A percentile compares a stretch with the other conserved stretches of the same genome.
These are phyloP conservation scores for Cryptotis parvus DNA, from an alignment of 2,113 vertebrate genomes.

Conservation along the genomic window DNA sequence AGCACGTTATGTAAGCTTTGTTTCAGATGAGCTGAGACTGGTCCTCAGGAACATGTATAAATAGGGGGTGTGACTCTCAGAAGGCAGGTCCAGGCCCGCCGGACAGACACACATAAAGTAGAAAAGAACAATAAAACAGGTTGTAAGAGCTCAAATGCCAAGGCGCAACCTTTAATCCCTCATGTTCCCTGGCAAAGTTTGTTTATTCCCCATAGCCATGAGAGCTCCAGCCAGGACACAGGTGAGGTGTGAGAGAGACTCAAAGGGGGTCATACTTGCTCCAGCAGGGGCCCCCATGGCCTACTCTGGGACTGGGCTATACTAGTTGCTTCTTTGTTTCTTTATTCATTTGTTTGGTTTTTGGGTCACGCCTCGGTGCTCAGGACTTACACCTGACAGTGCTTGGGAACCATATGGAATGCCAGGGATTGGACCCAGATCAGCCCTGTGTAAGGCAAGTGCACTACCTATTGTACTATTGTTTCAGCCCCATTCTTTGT, in stretches of 20 bases:
- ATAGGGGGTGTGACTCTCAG: background rate
- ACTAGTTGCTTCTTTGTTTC: background rate
- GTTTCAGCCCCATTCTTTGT: too few species aligned
- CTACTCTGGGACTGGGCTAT: accelerated
- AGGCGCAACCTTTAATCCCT: background rate
- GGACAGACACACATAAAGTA: conserved; percentile 41
- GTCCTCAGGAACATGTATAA: background rate
- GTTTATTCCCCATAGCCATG: background rate
- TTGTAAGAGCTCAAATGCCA: conserved; percentile 40
- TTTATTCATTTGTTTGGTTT: background rate
- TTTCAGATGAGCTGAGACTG: background rate
- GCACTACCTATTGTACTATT: too few species aligned
- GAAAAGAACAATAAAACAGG: conserved; percentile 61
- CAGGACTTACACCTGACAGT: too few species aligned
- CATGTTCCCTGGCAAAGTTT: conserved; percentile 34
- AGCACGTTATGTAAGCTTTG: background rate
- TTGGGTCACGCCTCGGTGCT: too few species aligned
- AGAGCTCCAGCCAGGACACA: background rate
- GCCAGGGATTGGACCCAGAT: too few species aligned
- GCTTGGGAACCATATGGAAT: too few species aligned
- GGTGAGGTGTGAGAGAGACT: background rate
- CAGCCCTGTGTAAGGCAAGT: too few species aligned
- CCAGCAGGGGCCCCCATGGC: background rate
- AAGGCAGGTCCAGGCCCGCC: conserved; percentile 37
- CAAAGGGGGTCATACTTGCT: background rate